Base-by-base conservation (phyloP, 2,113 vertebrate genomes). In the Microtus oregoni region DNA sequence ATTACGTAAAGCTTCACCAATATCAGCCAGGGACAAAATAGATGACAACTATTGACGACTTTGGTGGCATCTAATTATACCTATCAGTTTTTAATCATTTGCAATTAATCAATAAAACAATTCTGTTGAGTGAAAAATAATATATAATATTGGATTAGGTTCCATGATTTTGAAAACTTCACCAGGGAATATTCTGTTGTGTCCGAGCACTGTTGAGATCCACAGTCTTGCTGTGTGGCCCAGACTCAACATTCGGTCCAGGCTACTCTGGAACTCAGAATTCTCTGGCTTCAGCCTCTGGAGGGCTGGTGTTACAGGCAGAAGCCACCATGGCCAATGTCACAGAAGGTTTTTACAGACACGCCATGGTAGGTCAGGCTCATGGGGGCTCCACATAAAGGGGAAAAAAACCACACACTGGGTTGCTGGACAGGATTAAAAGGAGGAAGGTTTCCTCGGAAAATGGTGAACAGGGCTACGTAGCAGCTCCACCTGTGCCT, bases 41-140 rank as follows among this genome's bases (percentile, higher is more conserved):
- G 17, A 77, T 90, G 78, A 35, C 35, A 77, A 61, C 86, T 94
- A 90, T 89, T 76, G 73, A 89, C 41, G 30, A 7, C 47, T 97
- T 94, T 93, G 86, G 73, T 95, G 28, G 44, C 61, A 92, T 61
- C 91, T 91, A 47, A 58, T 96, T 92, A 93, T 38, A 58, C 38
- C 72, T 52, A 93, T n/a, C 88, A 95, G 89, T 96, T 96, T 92
- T 94, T 91, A 97, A 89, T 96, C 55, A 86, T 65, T 96, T 87
- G 38, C 79, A 94, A 93, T 87, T 96, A 91, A 96, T 83, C 5
- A 81, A 44, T 32, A 94, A 96, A 96, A 92, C 68, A 92, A 77
- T 94, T 68, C 58, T 95, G 19, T 44, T 92, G 70, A 73, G 30
- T 86, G 55, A 94, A 91, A 75, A 93, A 72, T 13, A 1, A n/a